phyloP scores from a whole-genome alignment of 1,140 invertebrate species.

The Heliothis virescens region DNA sequence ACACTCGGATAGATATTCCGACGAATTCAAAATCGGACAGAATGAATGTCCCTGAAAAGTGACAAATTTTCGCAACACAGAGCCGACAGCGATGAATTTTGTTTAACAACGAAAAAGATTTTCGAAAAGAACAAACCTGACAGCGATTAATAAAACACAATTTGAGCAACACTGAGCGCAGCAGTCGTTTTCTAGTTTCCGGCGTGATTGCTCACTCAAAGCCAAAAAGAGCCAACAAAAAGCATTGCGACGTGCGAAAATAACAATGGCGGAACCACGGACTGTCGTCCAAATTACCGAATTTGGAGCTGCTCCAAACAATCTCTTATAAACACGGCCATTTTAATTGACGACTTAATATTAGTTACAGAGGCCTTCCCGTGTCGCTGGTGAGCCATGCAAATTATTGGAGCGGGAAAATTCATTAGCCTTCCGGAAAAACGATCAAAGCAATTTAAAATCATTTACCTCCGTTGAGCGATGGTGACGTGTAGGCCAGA shows the following conservation, averaged over 20 bases:
- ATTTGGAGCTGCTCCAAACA: slow-evolving; percentile 35
- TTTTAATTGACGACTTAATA: slow-evolving; percentile 56
- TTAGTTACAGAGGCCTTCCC: slow-evolving; percentile 57
- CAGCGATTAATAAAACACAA: neutral
- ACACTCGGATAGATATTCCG: slow-evolving; percentile 1
- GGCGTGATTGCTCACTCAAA: slow-evolving; percentile 19
- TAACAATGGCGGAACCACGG: slow-evolving; percentile 23
- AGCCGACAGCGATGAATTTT: neutral
- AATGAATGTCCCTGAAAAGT: neutral
- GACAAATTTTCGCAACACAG: neutral
- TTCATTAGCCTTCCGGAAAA: slow-evolving; percentile 83
- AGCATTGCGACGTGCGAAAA: slow-evolving; percentile 30
- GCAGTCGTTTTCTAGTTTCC: neutral
- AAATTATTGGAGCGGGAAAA: slow-evolving; percentile 78
- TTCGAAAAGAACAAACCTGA: neutral
- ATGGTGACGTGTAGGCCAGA: slow-evolving; percentile 23
- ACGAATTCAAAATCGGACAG: slow-evolving; percentile 8
- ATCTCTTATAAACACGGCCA: slow-evolving; percentile 29
- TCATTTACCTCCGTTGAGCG: slow-evolving; percentile 60
- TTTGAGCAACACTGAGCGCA: neutral
- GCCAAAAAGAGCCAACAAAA: slow-evolving; percentile 15
- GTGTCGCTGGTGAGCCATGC: slow-evolving; percentile 59
- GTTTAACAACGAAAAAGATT: neutral
- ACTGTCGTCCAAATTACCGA: slow-evolving; percentile 25
- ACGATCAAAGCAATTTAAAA: slow-evolving; percentile 83